A percentile compares a stretch with the other conserved stretches of the same genome.
Evolutionary conservation across 1,140 invertebrate species (phyloP).

Genomic region (Diprion similis): DNA sequence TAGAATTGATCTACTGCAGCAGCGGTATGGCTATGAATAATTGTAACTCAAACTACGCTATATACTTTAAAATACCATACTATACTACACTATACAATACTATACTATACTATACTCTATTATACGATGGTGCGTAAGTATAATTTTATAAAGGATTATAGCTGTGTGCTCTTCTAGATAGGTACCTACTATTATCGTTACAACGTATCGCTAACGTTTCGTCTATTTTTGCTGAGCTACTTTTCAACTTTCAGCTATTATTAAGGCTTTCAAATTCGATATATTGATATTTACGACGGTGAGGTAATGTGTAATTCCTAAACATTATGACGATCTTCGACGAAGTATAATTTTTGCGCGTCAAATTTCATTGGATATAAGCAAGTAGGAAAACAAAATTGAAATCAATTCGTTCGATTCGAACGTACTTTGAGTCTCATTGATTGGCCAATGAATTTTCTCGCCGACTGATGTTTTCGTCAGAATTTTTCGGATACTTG

Average conservation of each 20-base stretch:
- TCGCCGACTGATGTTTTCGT: background rate
- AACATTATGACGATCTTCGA: constrained; percentile 23
- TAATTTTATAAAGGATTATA: background rate
- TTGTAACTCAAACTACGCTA: too few relatives aligned
- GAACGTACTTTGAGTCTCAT: background rate
- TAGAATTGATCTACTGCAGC: too few relatives aligned
- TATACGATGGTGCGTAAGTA: too few relatives aligned
- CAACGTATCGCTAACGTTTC: constrained; percentile 24
- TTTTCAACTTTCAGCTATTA: constrained; percentile 39
- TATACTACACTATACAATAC: too few relatives aligned
- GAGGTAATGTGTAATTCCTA: constrained; percentile 43
- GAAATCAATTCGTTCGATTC: background rate
- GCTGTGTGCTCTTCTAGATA: constrained; percentile 42
- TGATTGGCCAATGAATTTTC: background rate
- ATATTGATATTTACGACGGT: constrained; percentile 32
- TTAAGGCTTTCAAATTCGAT: constrained; percentile 39
- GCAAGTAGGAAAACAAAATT: background rate
- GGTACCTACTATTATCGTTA: constrained; percentile 23
- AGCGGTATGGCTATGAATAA: too few relatives aligned
- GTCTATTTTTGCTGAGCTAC: constrained; percentile 48
- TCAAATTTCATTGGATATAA: constrained; percentile 46
- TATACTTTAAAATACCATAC: too few relatives aligned
- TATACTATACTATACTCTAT: too few relatives aligned
- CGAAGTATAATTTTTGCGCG: constrained; percentile 47
- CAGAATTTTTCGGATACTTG: constrained; percentile 32